These are phyloP conservation scores for Archilochus colubris DNA, from an alignment of 2,113 vertebrate species.

Conservation along the genomic window DNA sequence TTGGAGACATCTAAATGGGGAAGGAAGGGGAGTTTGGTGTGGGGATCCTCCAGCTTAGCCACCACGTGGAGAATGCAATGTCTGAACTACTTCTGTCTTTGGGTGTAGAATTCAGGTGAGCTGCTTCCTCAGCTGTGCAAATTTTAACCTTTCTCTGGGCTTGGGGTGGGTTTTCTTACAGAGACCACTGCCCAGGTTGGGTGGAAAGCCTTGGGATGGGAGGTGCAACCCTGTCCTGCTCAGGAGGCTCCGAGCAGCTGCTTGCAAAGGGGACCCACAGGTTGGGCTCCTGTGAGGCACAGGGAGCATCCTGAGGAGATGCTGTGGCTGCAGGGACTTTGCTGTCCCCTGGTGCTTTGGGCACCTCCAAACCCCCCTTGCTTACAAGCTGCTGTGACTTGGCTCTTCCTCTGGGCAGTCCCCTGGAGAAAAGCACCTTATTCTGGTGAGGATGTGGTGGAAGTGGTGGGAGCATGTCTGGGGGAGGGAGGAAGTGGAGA, in stretches of 20 bases:
- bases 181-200: background rate
- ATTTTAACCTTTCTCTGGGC: background rate
- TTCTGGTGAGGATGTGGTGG: background rate
- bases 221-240: background rate
- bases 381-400: accelerated
- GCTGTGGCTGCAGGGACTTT: background rate
- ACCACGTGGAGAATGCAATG: background rate
- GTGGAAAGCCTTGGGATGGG: background rate
- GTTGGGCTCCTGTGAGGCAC: accelerated
- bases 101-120: no score
- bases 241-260: background rate
- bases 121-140: background rate
- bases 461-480: background rate
- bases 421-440: background rate
- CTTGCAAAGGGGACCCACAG: background rate
- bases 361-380: background rate
- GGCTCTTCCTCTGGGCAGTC: background rate
- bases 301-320: background rate
- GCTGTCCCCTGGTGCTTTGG: background rate
- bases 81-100: background rate
- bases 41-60: background rate
- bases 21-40: background rate
- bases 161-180: background rate
- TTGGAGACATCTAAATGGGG: background rate
- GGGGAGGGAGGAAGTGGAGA: background rate